Evolutionary conservation across 2,888 invertebrate species (phyloP), one percentile per base, ranked within the genome.

Genomic region (Limnephilus lunatus): DNA sequence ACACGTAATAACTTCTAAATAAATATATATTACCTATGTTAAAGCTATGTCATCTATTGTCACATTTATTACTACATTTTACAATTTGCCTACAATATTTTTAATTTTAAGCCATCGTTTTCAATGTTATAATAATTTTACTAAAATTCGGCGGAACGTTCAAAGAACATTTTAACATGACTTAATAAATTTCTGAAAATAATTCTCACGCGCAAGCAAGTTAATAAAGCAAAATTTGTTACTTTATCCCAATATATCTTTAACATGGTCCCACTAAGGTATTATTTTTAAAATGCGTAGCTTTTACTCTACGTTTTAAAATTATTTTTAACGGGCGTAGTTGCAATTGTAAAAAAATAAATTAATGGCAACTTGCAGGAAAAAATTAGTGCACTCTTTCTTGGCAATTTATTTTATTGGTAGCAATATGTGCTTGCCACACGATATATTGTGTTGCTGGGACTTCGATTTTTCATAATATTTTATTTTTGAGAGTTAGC

Each of bases 41-140:
- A 89, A 89, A 89, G 89, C 89, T 89, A 89, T 89, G 11, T 68
- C 25, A 80, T 32, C 68, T 89, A 89, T 89, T 89, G 89, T 89
- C 89, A 89, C 89, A 89, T 68, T 80, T 32, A 89, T 48, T 48
- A 86, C 86, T 86, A 86, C 86, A 90, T 12, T 32, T 39, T 68
- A 68, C 25, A 68, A 68, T 68, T 68, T 68, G 68, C 68, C 68
- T 68, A 68, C 68, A 68, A 9, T 68, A 68, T 68, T n/a, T 68
- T 68, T 9, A 68, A 68, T 68, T 68, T 68, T 68, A 68, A 68
- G 48, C 48, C 48, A 15, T 48, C 15, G 48, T 48, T 48, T 48
- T 48, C 48, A 68, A 48, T 48, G 48, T 48, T 48, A 48, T 48
- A 15, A 48, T 48, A 48, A 48, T 48, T 48, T 48, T 48, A 48